phyloP scores from a whole-genome alignment of 2,113 vertebrate species.

The Rutilus rutilus region DNA sequence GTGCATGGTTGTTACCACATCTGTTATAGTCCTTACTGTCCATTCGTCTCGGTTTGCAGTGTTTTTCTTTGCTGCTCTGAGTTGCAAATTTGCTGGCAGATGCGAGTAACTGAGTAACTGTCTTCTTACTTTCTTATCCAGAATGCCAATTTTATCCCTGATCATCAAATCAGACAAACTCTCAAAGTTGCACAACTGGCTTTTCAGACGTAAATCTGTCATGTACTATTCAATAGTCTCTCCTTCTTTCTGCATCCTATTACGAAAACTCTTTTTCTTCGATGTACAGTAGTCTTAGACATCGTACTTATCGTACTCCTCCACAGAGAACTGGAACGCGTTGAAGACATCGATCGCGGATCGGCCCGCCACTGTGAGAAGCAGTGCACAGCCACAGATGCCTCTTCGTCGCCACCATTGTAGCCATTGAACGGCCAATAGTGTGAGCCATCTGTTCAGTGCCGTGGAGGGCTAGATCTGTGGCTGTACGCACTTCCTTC shows the following conservation, averaged over 20 bases:
- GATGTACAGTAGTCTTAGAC: not conserved
- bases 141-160: not conserved
- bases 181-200: not conserved
- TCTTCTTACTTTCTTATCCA: not conserved
- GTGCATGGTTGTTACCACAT: too few species aligned
- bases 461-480: too few species aligned
- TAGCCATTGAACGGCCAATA: too few species aligned
- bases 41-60: too few species aligned
- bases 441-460: too few species aligned
- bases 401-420: too few species aligned
- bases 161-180: not conserved
- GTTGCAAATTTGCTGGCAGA: not conserved
- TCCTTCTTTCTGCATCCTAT: not conserved
- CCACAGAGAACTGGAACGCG: not conserved
- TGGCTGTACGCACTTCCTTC: too few species aligned
- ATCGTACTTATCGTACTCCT: not conserved
- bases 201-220: not conserved
- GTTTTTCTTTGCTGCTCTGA: not conserved
- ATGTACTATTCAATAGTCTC: not conserved
- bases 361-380: not conserved
- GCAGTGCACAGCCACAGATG: not conserved
- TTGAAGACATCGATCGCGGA: not conserved
- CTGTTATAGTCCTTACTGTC: too few species aligned
- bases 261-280: not conserved
- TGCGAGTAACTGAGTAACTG: not conserved